These are phyloP conservation scores for Shargacucullia verbasci DNA, from an alignment of 2,888 invertebrate species.

Conservation along the genomic window DNA sequence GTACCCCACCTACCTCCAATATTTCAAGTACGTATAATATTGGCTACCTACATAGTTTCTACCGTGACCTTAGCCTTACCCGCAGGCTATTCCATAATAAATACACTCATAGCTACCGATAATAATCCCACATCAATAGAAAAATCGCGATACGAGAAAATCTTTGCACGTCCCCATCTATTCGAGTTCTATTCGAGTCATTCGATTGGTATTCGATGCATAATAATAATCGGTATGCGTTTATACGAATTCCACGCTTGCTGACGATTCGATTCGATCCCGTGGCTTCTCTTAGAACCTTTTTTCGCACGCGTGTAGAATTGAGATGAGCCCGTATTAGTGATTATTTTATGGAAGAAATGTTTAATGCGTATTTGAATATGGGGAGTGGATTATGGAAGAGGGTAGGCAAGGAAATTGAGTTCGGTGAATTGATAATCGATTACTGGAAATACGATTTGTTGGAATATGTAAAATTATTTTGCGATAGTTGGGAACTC, in stretches of 20 bases:
- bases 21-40: too few relatives aligned
- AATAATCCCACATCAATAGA: conserved; percentile 56
- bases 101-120: conserved; percentile 39
- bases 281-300: conserved; percentile 66
- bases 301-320: conserved; percentile 74
- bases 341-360: conserved; percentile 54
- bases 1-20: too few relatives aligned
- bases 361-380: conserved; percentile 51
- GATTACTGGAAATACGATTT: neutral
- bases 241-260: conserved; percentile 74
- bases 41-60: too few relatives aligned
- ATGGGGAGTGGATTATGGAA: conserved; percentile 16
- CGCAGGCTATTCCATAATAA: conserved; percentile 20
- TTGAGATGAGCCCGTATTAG: conserved; percentile 58
- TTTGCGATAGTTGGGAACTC: too few relatives aligned
- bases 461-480: too few relatives aligned
- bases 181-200: conserved; percentile 61
- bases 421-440: neutral
- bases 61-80: conserved; percentile 10
- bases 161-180: conserved; percentile 65
- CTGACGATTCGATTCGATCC: conserved; percentile 66
- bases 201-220: conserved; percentile 73
- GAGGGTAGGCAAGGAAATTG: conserved; percentile 1
- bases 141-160: conserved; percentile 61
- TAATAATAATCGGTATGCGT: conserved; percentile 79